Evolutionary conservation across 2,888 invertebrate genomes (phyloP), one percentile per base, ranked within the genome.

Genomic region (Agrotis exclamationis): DNA sequence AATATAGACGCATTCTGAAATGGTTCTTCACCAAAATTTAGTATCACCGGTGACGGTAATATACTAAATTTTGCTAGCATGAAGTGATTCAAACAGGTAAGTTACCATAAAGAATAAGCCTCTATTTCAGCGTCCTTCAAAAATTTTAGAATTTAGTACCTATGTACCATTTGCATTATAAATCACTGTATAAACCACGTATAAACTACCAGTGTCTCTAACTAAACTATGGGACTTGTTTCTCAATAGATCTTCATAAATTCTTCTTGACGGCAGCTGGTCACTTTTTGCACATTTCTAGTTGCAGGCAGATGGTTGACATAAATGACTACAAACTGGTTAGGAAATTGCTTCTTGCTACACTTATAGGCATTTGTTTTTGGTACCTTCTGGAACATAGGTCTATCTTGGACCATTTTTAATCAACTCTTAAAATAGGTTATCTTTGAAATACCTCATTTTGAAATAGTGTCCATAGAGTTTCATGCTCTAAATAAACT

Each of bases 281-380:
- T 16, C 7, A 22, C 6, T 63, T 77, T 62, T 60, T 64, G 56
- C 13, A 33, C 20, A 18, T 3, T 11, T 24, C 48, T 45, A 28
- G 13, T 24, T n/a, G 33, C 20, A 16, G 60, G 24, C 66, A 76
- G 65, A 13, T 63, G 67, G 44, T 16, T 73, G 70, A 70, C 66
- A 71, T 69, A 65, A 76, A 72, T 72, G 70, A 69, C 54, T 48
- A 20, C 16, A 51, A 76, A 72, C 79, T 67, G 64, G 77, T 80
- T 70, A 58, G 44, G 33, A 57, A 53, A 50, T 53, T 20, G 18
- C 28, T 44, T 47, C n/a, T 66, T 54, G 66, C 28, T 7, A 47
- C 22, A 54, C 28, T n/a, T n/a, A n/a, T n/a, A 51, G 20, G 14
- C 53, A 39, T 22, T 53, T 63, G 20, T 64, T 60, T 70, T 48